Evolutionary conservation across 2,113 vertebrate genomes (phyloP), one percentile per base, ranked within the genome.

Genomic region (Hassar affinis): DNA sequence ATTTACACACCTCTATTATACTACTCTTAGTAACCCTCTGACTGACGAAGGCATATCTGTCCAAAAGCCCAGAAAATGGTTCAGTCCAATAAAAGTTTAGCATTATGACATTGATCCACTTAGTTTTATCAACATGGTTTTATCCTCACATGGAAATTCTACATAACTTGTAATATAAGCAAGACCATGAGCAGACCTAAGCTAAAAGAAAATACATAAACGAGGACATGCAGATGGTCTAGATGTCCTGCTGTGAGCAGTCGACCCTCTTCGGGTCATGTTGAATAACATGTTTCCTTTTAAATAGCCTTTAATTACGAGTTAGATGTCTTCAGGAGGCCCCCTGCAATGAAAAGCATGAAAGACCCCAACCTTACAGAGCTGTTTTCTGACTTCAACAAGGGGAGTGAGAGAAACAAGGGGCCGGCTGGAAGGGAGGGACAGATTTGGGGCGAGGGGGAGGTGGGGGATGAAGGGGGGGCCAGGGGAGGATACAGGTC

Each of bases 381-480:
- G 64, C 84, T 20, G 49, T 61, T 66, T 59, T 82, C 82, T 71
- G 54, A 88, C 42, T 74, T 79, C 77, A 80, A 15, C 52, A 66
- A 74, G 80, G 38, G 30, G 83, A 51, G 72, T 79, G 54, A 8
- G 56, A 85, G 81, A 38, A 78, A 81, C 14, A 18, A 47, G 47
- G 69, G 25, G 71, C n/a, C 20, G 7, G 5, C 6, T 76, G 15
- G 49, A 33, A 33, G 17, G 27, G 49, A 20, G 20, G 18, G 51
- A 2, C 6, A 71, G 64, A 33, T 38, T 38, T 22, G 38, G 25
- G 56, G 6, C n/a, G 9, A 15, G 54, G 33, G 80, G 2, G 76
- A 69, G 59, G 30, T 52, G 75, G 54, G 7, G 62, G 49, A 3
- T 1, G 76, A 69, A 52, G 30, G 45, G 75, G 54, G 7, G 62